Evolutionary conservation across 2,888 invertebrate species (phyloP).

Genomic region (Homarus gammarus): DNA sequence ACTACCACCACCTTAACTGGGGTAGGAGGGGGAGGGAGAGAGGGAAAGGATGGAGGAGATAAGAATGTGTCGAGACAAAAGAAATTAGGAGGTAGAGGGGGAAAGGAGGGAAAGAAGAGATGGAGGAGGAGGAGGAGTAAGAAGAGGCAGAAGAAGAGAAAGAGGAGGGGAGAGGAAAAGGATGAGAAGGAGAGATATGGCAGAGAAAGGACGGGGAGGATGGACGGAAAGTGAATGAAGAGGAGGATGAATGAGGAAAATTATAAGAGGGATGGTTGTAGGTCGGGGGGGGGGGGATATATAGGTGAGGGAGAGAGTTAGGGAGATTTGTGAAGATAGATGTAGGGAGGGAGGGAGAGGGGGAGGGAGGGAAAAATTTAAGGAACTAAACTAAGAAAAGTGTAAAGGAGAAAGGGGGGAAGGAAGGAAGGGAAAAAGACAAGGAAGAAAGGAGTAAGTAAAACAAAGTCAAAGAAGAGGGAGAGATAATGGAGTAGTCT

Average conservation of each 20-base stretch:
- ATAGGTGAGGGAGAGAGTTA: not conserved
- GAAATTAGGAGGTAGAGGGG: constrained; percentile 1
- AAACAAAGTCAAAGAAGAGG: no score
- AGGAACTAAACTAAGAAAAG: not conserved
- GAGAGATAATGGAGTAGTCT: no score
- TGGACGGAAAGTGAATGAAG: not conserved
- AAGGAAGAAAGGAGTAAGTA: no score
- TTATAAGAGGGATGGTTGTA: not conserved
- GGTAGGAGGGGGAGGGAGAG: no score
- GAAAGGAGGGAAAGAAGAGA: not conserved
- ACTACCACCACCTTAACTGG: no score
- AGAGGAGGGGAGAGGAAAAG: not conserved
- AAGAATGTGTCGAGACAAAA: not conserved
- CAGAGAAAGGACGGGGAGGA: not conserved
- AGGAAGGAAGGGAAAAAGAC: not conserved
- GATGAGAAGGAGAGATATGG: constrained; percentile 15
- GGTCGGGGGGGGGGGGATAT: not conserved
- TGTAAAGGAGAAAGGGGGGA: not conserved
- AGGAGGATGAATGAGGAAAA: not conserved
- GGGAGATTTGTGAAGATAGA: not conserved
- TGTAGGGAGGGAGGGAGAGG: not conserved
- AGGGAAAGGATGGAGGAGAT: no score
- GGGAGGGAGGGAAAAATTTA: constrained; percentile 2
- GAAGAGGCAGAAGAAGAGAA: constrained; percentile 5
- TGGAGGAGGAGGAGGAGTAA: not conserved